Conservation (phyloP, 2,797 vertebrate species). For the Natrix natrix region DNA sequence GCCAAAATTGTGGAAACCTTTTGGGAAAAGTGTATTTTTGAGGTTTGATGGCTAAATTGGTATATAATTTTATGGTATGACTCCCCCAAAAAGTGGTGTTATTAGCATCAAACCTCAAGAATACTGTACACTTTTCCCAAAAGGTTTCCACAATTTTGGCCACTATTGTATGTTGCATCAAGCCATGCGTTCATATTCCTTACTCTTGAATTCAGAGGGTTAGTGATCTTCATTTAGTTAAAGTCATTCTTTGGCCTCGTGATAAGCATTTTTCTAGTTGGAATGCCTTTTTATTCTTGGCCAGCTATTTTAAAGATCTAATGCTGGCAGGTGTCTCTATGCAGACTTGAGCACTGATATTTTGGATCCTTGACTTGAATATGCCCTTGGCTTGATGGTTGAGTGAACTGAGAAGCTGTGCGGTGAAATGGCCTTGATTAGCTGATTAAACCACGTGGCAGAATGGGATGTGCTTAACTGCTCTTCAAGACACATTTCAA, state of each 20-base stretch:
- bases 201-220: constrained; percentile 29
- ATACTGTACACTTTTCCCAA: no score
- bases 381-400: not conserved
- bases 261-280: not conserved
- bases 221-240: not conserved
- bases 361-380: not conserved
- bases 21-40: no score
- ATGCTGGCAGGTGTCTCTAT: not conserved
- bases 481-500: not conserved
- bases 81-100: no score
- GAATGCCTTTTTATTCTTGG: not conserved
- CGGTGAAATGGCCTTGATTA: not conserved
- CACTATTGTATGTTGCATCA: constrained; percentile 29
- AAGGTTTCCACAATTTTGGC: no score
- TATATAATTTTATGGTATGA: no score
- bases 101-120: no score
- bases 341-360: not conserved
- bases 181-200: constrained; percentile 27
- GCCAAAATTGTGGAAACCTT: no score
- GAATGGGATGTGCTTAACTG: not conserved
- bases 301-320: not conserved
- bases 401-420: not conserved
- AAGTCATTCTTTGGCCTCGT: not conserved
- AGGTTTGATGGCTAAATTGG: no score
- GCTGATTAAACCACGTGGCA: not conserved